A percentile compares a stretch with the other conserved stretches of the same genome.
Evolutionary conservation across 2,888 invertebrate genomes (phyloP).

Genomic region (Campoplex capitator): DNA sequence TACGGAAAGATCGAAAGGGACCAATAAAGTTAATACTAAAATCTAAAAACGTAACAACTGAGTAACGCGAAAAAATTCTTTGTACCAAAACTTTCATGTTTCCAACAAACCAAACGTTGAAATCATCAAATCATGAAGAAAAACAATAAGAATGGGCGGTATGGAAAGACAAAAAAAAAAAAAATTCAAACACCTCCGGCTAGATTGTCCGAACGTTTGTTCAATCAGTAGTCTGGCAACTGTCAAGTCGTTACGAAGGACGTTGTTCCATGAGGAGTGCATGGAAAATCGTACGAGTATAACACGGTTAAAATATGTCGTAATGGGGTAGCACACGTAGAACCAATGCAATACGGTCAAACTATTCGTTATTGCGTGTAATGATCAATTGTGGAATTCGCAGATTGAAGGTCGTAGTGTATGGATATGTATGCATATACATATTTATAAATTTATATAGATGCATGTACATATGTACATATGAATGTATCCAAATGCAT

Average conservation of each 20-base stretch:
- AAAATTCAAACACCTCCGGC: slow-evolving; percentile 19
- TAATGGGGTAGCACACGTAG: slow-evolving; percentile 47
- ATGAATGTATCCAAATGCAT: background rate
- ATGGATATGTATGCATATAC: slow-evolving; percentile 21
- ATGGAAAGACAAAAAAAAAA: background rate
- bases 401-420: slow-evolving; percentile 70
- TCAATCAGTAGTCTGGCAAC: slow-evolving; percentile 58
- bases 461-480: background rate
- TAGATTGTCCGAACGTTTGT: slow-evolving; percentile 51
- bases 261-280: slow-evolving; percentile 44
- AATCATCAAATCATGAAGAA: background rate
- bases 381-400: slow-evolving; percentile 70
- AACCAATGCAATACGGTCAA: slow-evolving; percentile 58
- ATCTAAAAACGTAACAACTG: background rate
- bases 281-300: slow-evolving; percentile 57
- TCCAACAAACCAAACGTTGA: background rate
- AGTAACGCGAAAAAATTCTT: background rate
- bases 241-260: slow-evolving; percentile 59
- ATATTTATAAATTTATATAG: slow-evolving; percentile 22
- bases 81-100: background rate
- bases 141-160: background rate
- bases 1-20: background rate
- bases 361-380: slow-evolving; percentile 71
- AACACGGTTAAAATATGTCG: slow-evolving; percentile 56
- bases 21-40: background rate